These are phyloP conservation scores for Drosophila navojoa DNA, from an alignment of 1,140 invertebrate genomes.

Conservation along the genomic window DNA sequence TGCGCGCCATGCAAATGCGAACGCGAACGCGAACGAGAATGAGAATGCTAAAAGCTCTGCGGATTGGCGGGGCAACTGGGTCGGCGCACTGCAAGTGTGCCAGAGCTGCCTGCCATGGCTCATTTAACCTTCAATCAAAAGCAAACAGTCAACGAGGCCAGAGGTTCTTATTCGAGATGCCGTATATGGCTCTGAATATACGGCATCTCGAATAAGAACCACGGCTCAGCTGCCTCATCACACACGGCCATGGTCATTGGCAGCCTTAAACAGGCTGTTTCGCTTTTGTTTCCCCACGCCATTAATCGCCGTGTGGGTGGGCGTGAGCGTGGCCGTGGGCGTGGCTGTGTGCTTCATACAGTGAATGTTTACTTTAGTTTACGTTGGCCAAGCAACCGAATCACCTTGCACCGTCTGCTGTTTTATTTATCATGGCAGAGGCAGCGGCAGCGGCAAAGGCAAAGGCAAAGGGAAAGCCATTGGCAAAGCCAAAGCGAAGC, in stretches of 20 bases:
- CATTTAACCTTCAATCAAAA: slow-evolving; percentile 81
- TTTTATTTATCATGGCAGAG: slow-evolving; percentile 54
- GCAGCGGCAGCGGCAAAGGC: slow-evolving; percentile 28
- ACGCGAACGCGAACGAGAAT: slow-evolving; percentile 21
- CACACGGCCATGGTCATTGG: slow-evolving; percentile 38
- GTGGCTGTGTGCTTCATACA: slow-evolving; percentile 35
- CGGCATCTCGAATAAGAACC: slow-evolving; percentile 3
- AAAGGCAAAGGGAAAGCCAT: slow-evolving; percentile 44
- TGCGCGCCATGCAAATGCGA: slow-evolving; percentile 59
- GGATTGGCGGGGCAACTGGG: slow-evolving; percentile 9
- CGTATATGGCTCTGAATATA: no score
- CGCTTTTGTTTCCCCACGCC: slow-evolving; percentile 26
- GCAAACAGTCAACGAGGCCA: slow-evolving; percentile 49
- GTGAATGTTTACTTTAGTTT: slow-evolving; percentile 68
- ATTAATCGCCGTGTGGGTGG: slow-evolving; percentile 26
- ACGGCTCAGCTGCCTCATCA: slow-evolving; percentile 12
- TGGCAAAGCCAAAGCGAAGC: slow-evolving; percentile 42
- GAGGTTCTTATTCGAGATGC: no score
- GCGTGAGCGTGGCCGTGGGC: slow-evolving; percentile 8
- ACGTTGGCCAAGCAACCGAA: slow-evolving; percentile 33
- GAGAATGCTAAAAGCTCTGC: slow-evolving; percentile 29
- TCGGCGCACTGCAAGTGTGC: slow-evolving; percentile 18
- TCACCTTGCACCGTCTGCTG: slow-evolving; percentile 26
- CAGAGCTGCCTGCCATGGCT: slow-evolving; percentile 60
- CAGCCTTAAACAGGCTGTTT: slow-evolving; percentile 20